phyloP scores from a whole-genome alignment of 1,140 invertebrate species.

The Atta cephalotes region DNA sequence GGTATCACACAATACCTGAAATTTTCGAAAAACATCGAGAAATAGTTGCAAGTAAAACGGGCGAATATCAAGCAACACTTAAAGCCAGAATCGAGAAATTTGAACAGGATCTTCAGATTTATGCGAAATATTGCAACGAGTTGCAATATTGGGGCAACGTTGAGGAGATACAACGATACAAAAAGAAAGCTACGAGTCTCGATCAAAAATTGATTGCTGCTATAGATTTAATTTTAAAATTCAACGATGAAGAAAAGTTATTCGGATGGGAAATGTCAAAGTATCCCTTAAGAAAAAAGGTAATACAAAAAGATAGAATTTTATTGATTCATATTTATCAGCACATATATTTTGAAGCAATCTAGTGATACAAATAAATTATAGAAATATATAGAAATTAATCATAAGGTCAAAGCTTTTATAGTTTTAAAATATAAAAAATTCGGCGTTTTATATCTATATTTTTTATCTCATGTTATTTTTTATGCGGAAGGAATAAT shows the following conservation, averaged over 20 bases:
- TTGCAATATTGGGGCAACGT: constrained; percentile 96
- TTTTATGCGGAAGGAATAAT: background rate
- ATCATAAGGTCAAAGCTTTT: background rate
- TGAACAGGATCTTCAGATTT: constrained; percentile 92
- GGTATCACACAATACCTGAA: constrained; percentile 91
- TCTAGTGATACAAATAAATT: constrained; percentile 6
- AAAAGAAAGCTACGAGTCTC: constrained; percentile 92
- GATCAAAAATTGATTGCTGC: constrained; percentile 90
- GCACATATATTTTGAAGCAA: background rate
- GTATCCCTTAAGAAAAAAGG: constrained; percentile 93
- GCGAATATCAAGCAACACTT: constrained; percentile 94
- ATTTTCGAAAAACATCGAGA: constrained; percentile 93
- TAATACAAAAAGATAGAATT: constrained; percentile 70
- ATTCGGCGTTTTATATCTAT: background rate
- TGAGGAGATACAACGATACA: constrained; percentile 94
- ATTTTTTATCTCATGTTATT: background rate
- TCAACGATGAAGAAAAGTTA: constrained; percentile 96
- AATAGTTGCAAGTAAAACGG: constrained; percentile 93
- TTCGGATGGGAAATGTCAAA: constrained; percentile 96
- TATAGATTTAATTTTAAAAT: constrained; percentile 93
- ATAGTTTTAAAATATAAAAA: constrained; percentile 1
- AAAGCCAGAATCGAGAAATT: constrained; percentile 91
- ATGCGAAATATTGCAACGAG: constrained; percentile 93
- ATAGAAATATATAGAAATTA: background rate
- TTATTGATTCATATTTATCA: background rate